phyloP scores from a whole-genome alignment of 2,888 invertebrate genomes.

The Helobdella robusta region DNA sequence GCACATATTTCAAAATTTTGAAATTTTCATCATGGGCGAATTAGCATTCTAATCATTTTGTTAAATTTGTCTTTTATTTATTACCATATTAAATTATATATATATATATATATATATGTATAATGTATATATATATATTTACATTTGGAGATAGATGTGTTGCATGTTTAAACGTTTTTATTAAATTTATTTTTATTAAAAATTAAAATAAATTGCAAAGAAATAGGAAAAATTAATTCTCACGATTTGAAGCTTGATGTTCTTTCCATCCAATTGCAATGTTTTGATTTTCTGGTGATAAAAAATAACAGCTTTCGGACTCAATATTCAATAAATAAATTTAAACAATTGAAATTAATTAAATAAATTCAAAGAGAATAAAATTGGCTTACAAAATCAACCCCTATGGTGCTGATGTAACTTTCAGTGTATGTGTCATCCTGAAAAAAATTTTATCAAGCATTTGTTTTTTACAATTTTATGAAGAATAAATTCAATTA shows the following conservation, averaged over 20 bases:
- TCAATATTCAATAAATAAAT: slow-evolving; percentile 15
- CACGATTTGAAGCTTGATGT: slow-evolving; percentile 95
- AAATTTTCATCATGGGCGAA: too few relatives aligned
- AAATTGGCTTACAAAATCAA: slow-evolving; percentile 97
- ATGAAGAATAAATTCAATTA: not conserved
- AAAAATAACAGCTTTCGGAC: too few relatives aligned
- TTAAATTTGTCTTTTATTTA: too few relatives aligned
- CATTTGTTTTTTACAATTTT: not conserved
- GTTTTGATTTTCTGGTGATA: slow-evolving; percentile 87
- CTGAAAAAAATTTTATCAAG: slow-evolving; percentile 53
- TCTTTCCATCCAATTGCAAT: slow-evolving; percentile 95
- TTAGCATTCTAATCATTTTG: too few relatives aligned
- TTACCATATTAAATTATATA: not conserved
- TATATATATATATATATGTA: not conserved
- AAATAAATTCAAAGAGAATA: slow-evolving; percentile 8
- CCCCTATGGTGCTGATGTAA: slow-evolving; percentile 99
- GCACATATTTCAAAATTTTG: not conserved
- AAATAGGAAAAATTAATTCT: slow-evolving; percentile 40
- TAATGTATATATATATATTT: too few relatives aligned
- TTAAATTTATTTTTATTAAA: too few relatives aligned
- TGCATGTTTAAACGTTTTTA: too few relatives aligned
- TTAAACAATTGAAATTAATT: not conserved
- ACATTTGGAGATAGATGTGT: too few relatives aligned
- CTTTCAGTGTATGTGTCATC: slow-evolving; percentile 99
- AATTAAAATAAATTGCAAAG: not conserved